These are phyloP conservation scores for Drosophila lacertosa DNA, from an alignment of 1,140 invertebrate genomes.

Conservation along the genomic window DNA sequence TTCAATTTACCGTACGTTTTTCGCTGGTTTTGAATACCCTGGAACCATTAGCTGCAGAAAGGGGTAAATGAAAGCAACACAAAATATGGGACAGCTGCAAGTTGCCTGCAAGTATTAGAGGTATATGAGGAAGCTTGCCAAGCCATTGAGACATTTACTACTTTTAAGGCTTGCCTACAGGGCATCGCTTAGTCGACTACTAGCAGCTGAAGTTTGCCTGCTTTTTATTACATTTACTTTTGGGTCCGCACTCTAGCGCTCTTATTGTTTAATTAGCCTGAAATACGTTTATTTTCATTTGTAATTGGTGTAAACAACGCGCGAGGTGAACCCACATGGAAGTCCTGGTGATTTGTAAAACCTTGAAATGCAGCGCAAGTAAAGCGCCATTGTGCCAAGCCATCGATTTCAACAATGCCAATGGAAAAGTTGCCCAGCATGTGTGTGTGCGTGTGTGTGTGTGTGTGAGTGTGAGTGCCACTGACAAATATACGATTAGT, in stretches of 20 bases:
- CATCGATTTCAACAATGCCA: slow-evolving; percentile 43
- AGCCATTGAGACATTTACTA: too few relatives aligned
- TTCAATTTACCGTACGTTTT: slow-evolving; percentile 19
- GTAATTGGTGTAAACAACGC: slow-evolving; percentile 73
- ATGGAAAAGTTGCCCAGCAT: slow-evolving; percentile 4
- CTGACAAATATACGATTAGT: slow-evolving; percentile 39
- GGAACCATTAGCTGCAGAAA: neutral
- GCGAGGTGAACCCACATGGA: slow-evolving; percentile 40
- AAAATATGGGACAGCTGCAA: too few relatives aligned
- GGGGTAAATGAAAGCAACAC: neutral
- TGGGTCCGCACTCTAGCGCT: slow-evolving; percentile 45
- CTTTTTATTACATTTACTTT: slow-evolving; percentile 59
- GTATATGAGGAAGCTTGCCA: too few relatives aligned
- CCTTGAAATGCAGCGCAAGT: slow-evolving; percentile 58
- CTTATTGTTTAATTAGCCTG: slow-evolving; percentile 82
- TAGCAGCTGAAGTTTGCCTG: too few relatives aligned
- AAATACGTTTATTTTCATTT: slow-evolving; percentile 80
- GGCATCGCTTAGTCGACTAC: neutral
- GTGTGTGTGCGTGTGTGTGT: neutral
- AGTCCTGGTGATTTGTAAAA: slow-evolving; percentile 71
- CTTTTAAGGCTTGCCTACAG: neutral
- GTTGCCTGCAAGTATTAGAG: too few relatives aligned
- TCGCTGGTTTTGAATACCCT: slow-evolving; percentile 15
- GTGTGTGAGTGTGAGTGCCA: slow-evolving; percentile 9
- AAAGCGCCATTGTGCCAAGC: slow-evolving; percentile 42